A percentile compares a stretch with the other conserved stretches of the same genome.
These are phyloP conservation scores for Entelurus aequoreus DNA, from an alignment of 2,113 vertebrate species.

Conservation along the genomic window DNA sequence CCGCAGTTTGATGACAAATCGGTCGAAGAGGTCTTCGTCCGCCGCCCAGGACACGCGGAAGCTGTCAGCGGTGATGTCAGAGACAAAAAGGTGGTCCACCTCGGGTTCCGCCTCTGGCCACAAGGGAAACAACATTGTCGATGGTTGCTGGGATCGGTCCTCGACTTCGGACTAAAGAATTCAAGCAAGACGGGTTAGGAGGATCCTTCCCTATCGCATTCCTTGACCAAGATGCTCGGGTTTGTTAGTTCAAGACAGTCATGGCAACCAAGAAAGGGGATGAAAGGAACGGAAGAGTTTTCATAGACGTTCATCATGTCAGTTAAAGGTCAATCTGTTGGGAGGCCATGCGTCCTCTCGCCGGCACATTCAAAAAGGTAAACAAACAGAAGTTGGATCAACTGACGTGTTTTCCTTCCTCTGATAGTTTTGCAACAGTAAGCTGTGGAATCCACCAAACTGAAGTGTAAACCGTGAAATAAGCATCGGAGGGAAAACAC, in stretches of 20 bases:
- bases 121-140: constrained; percentile 46
- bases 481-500: constrained; percentile 61
- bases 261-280: not conserved
- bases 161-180: not conserved
- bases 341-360: constrained; percentile 41
- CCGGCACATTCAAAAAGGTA: constrained; percentile 40
- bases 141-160: not conserved
- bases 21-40: constrained; percentile 86
- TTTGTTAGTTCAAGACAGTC: constrained; percentile 33
- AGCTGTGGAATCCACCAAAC: not conserved
- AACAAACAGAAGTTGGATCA: constrained; percentile 38
- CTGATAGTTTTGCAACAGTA: not conserved
- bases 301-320: constrained; percentile 21
- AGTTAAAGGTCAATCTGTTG: constrained; percentile 11
- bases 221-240: constrained; percentile 7
- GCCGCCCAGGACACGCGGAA: constrained; percentile 91
- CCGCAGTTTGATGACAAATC: constrained; percentile 91
- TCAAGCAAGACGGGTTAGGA: constrained; percentile 14
- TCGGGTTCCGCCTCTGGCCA: constrained; percentile 89
- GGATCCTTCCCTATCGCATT: constrained; percentile 12
- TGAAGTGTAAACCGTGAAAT: too few species aligned
- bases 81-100: constrained; percentile 91
- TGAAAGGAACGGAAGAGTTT: constrained; percentile 22
- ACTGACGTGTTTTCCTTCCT: constrained; percentile 51
- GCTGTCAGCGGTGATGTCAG: constrained; percentile 79